phyloP scores from a whole-genome alignment of 2,888 invertebrate species.

The Arenicola marina region DNA sequence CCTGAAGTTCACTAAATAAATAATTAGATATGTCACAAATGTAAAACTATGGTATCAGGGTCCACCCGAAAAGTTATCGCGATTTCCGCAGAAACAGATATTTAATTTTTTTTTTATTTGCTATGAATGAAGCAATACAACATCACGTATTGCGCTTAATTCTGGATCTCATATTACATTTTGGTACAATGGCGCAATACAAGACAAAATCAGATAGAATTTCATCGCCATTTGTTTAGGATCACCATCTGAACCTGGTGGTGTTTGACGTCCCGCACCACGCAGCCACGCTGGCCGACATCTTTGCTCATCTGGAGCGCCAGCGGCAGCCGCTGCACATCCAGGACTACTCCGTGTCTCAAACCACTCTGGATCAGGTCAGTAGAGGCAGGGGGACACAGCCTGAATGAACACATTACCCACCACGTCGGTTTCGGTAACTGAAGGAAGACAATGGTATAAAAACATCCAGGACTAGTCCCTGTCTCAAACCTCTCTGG shows the following conservation, averaged over 20 bases:
- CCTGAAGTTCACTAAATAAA: no score
- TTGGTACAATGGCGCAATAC: no score
- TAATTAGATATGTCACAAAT: no score
- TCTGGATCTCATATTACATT: background rate
- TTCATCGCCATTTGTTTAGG: slow-evolving; percentile 31
- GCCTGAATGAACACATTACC: no score
- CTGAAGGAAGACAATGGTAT: no score
- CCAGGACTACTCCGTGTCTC: slow-evolving; percentile 66
- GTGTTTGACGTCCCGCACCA: slow-evolving; percentile 45
- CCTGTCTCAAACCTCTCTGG: slow-evolving; percentile 66
- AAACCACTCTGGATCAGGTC: slow-evolving; percentile 67
- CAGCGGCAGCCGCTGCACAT: slow-evolving; percentile 56
- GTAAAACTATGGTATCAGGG: no score
- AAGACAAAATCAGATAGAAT: no score
- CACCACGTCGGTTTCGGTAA: no score
- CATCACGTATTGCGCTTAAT: background rate
- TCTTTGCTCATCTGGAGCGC: slow-evolving; percentile 63
- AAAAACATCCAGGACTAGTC: slow-evolving; percentile 66
- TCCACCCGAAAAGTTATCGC: no score
- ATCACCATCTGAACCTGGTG: slow-evolving; percentile 45
- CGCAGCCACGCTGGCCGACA: slow-evolving; percentile 10
- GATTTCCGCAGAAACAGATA: no score
- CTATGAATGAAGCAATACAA: background rate
- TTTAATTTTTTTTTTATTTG: background rate
- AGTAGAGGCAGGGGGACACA: background rate